Evolutionary conservation across 2,797 vertebrate genomes (phyloP).

Genomic region (Sitta carolinensis): DNA sequence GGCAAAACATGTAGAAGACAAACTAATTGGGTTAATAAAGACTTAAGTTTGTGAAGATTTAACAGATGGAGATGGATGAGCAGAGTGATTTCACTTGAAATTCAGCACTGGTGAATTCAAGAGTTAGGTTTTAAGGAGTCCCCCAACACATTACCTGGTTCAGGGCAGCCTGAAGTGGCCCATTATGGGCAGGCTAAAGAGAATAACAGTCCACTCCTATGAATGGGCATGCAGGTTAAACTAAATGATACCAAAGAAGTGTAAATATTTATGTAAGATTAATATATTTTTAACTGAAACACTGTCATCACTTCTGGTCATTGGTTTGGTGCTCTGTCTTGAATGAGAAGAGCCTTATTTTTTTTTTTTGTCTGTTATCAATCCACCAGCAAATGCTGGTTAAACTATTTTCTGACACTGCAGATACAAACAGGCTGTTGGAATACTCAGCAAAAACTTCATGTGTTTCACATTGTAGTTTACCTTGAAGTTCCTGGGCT

Average conservation of each 20-base stretch:
- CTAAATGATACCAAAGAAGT: background rate
- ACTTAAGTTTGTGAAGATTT: background rate
- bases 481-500: background rate
- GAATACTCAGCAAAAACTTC: background rate
- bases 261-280: background rate
- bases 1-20: background rate
- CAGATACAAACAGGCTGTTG: background rate
- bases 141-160: background rate
- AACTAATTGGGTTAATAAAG: background rate
- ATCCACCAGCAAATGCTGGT: background rate
- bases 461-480: background rate
- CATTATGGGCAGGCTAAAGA: background rate
- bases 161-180: background rate
- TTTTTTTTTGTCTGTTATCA: background rate
- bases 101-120: background rate
- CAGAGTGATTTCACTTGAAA: background rate
- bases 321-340: background rate
- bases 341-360: background rate
- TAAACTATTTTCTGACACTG: background rate
- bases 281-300: background rate
- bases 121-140: background rate
- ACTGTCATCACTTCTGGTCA: background rate
- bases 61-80: background rate
- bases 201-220: background rate
- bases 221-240: background rate